Conservation (phyloP, 2,113 vertebrate species). For the Brevimyrus niger region DNA sequence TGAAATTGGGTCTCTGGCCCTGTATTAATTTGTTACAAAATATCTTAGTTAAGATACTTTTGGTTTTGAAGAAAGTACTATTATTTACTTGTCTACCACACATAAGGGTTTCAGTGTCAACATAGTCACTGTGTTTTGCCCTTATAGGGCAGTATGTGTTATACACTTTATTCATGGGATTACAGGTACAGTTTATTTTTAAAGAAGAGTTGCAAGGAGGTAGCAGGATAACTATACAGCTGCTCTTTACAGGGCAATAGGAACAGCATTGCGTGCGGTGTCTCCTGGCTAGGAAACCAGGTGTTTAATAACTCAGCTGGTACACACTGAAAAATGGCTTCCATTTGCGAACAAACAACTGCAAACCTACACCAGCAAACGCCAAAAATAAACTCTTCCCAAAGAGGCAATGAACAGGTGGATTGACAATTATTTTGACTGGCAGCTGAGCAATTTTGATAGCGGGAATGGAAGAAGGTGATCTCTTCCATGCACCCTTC, state of each 20-base stretch:
- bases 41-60: background rate
- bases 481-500: conserved; percentile 43
- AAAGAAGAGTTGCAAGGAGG: background rate
- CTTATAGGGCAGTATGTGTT: background rate
- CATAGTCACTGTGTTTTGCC: background rate
- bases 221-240: background rate
- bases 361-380: background rate
- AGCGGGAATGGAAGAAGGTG: conserved; percentile 55
- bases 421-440: conserved; percentile 53
- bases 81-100: background rate
- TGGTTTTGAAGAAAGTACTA: background rate
- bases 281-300: background rate
- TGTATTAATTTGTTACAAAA: background rate
- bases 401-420: conserved; percentile 28
- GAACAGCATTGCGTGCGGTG: background rate
- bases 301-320: background rate
- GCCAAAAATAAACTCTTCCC: conserved; percentile 32
- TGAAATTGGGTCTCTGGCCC: background rate
- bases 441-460: conserved; percentile 56
- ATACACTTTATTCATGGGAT: background rate
- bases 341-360: background rate
- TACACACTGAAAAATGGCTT: background rate
- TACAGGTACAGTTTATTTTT: background rate
- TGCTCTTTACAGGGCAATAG: background rate
- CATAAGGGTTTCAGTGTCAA: background rate